These are phyloP conservation scores for Tokudaia muenninki DNA, from an alignment of 2,797 vertebrate species.

Conservation along the genomic window DNA sequence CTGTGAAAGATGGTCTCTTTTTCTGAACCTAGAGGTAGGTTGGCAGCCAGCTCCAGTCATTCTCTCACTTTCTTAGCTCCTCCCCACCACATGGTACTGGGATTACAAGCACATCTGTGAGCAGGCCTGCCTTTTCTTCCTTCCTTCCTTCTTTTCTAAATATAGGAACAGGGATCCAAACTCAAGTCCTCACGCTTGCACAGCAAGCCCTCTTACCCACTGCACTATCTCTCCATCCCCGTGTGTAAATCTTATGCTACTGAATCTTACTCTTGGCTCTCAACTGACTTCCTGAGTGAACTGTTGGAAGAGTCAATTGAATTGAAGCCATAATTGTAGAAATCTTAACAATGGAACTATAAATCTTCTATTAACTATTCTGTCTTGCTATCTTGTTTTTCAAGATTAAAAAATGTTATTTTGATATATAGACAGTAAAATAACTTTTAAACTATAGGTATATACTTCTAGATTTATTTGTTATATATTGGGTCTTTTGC, in stretches of 20 bases:
- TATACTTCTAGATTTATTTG: background rate
- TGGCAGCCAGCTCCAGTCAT: background rate
- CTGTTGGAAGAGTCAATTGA: background rate
- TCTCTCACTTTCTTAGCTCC: too few species aligned
- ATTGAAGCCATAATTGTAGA: background rate
- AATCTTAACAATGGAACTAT: background rate
- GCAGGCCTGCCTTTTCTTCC: background rate
- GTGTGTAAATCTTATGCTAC: background rate
- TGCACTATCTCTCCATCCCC: background rate
- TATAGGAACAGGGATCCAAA: background rate
- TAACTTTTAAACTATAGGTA: background rate
- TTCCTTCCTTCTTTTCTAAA: background rate
- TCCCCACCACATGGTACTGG: background rate
- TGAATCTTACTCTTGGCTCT: background rate
- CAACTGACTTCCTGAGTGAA: background rate
- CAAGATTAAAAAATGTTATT: background rate
- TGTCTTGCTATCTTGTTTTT: background rate
- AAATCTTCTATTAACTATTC: background rate
- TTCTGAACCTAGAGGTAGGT: background rate
- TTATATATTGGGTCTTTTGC: too few species aligned
- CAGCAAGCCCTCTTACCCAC: background rate
- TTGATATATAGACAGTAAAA: background rate
- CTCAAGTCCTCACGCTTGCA: background rate
- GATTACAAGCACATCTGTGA: background rate
- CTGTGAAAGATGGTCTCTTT: background rate